phyloP scores from a whole-genome alignment of 2,888 invertebrate species.

The Melikaiella ostensackeni region DNA sequence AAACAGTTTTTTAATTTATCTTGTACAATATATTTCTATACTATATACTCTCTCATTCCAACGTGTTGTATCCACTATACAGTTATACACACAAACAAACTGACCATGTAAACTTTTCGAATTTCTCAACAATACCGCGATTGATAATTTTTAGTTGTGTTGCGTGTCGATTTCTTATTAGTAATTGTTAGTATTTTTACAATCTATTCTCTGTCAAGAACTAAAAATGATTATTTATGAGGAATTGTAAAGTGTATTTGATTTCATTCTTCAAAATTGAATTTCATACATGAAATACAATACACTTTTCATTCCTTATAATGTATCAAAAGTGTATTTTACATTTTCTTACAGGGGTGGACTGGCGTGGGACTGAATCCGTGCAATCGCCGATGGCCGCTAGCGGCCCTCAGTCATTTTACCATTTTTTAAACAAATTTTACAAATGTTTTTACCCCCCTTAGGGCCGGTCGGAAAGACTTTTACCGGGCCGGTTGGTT shows the following conservation, averaged over 20 bases:
- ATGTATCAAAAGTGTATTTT: neutral
- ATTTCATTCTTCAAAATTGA: neutral
- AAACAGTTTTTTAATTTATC: slow-evolving; percentile 32
- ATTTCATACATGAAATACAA: neutral
- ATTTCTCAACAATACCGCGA: neutral
- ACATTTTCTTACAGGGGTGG: neutral
- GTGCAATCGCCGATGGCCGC: too few species aligned
- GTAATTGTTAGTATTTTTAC: slow-evolving; percentile 4
- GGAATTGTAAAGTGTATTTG: neutral
- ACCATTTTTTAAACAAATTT: too few species aligned
- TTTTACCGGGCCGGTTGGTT: neutral
- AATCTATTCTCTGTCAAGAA: neutral
- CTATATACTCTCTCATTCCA: neutral
- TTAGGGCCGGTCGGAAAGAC: neutral
- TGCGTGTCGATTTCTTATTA: neutral
- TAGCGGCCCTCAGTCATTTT: too few species aligned
- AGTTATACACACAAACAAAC: neutral
- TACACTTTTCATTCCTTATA: neutral
- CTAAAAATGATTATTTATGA: neutral
- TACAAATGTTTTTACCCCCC: neutral
- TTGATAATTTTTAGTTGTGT: neutral
- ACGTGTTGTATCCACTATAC: neutral
- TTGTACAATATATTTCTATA: slow-evolving; percentile 4
- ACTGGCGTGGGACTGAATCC: too few species aligned
- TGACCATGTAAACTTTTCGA: neutral